Conservation (phyloP, 2,797 vertebrate species). For the Pampus argenteus region DNA sequence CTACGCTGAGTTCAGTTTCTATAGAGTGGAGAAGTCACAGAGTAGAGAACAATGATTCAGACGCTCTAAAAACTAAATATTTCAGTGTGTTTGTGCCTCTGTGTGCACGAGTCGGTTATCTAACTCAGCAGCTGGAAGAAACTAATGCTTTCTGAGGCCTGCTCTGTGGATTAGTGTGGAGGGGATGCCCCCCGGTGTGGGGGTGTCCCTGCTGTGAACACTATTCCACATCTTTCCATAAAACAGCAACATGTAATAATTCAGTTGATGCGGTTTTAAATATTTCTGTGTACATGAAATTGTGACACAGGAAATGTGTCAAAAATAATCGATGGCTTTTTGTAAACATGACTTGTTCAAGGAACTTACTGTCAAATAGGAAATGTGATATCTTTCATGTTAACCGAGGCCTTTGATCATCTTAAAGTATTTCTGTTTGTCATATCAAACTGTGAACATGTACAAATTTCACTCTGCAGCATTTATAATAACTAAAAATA, state of each 20-base stretch:
- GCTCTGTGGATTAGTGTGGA: conserved; percentile 40
- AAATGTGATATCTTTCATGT: conserved; percentile 27
- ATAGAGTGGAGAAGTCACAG: conserved; percentile 67
- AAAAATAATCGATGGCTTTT: conserved; percentile 1
- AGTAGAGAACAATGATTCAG: conserved; percentile 17
- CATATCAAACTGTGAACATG: neutral
- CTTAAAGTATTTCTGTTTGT: neutral
- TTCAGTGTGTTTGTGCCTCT: conserved; percentile 1
- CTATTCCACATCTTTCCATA: conserved; percentile 60
- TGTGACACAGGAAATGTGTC: conserved; percentile 21
- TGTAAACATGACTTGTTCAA: conserved; percentile 20
- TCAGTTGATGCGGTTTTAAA: conserved; percentile 29
- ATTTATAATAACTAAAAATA: too few relatives aligned
- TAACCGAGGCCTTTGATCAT: neutral
- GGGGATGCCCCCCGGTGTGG: conserved; percentile 72
- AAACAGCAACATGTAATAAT: conserved; percentile 45
- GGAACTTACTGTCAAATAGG: conserved; percentile 13
- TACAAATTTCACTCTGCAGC: neutral
- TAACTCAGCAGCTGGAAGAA: conserved; percentile 57
- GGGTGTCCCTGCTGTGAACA: conserved; percentile 59
- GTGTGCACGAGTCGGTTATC: conserved; percentile 10
- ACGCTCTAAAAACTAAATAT: conserved; percentile 4
- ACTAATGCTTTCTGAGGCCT: conserved; percentile 31
- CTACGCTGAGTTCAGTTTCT: conserved; percentile 80
- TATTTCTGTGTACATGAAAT: neutral